Evolutionary conservation across 1,140 invertebrate genomes (phyloP), one percentile per base, ranked within the genome.

Genomic region (Pogonomyrmex barbatus): DNA sequence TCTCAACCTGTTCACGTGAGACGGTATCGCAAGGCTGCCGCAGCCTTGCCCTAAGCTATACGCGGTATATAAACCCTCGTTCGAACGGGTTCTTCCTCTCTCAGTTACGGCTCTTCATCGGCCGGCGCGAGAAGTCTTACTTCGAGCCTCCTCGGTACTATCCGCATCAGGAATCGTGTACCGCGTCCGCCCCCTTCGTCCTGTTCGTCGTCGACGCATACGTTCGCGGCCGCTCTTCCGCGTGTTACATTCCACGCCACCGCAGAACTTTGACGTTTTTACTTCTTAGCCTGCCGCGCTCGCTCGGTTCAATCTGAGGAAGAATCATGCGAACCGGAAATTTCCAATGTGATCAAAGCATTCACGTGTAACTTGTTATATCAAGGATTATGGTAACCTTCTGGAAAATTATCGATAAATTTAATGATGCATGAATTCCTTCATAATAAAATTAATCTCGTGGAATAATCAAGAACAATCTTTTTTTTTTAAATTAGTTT

Each of bases 41-140:
- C 87, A 91, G 89, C 90, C 90, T 91, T 91, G 90, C 90, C 90
- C 90, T 88, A 56, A 91, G 90, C 90, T 87, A 90, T 91, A 91
- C 90, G 84, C 83, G 86, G 89, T 89, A 91, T 89, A 91, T 92
- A 92, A 92, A 90, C 87, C 89, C 88, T 88, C 70, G 62, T 89
- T 90, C 88, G 88, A 91, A 92, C 90, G 86, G 88, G 90, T 92
- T 93, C 86, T 87, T 87, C 87, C 83, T 87, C 79, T 73, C 89
- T 87, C 78, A 56, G 86, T 90, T 90, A 87, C 82, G 88, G 73
- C 82, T 90, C 86, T 90, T 88, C 87, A 86, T 90, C 88, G 82
- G 78, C 42, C 36, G 33, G 75, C 50, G 79, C 62, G 83, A 90
- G 89, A 90, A 90, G 89, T 90, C 89, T 90, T 86, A 90, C 87